Base-by-base conservation (phyloP, 2,888 invertebrate species). In the Alloscopus bannaensis region DNA sequence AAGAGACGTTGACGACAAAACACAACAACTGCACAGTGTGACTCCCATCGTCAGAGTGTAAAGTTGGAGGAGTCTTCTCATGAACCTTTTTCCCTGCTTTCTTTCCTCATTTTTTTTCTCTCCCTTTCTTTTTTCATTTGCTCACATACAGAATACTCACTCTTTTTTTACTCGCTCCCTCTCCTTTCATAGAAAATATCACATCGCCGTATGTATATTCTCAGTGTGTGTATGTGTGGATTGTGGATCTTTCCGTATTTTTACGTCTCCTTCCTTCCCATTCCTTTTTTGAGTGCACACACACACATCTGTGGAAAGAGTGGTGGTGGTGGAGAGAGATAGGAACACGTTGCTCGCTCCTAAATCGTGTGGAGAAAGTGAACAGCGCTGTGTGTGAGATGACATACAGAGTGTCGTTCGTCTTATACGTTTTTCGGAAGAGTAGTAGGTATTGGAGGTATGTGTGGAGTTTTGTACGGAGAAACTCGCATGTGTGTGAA, bases 31-130 rank as follows among this genome's bases (percentile, higher is more conserved):
- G 81, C 81, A 73, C 81, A 81, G 73, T 81, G 81, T 81, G 81
- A 81, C 81, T 78, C 81, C 81, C 81, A 81, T 78, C 66, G 72
- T 81, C 81, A 81, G 78, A 77, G 81, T 81, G 81, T 81, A 81
- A 81, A 78, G 78, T 78, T 78, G 71, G 78, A 66, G 71, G 65
- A 78, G 70, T 70, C 78, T 78, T 78, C 78, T 71, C 78, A 78
- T 78, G 78, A 78, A 78, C 78, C 78, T 78, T 78, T 73, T 68
- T 52, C 75, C 13, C 36, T 6, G 8, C 13, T 73, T 68, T 52
- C 75, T 36, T 13, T 6, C 36, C 13, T 26, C 57, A 66, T 50
- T 71, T 42, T 50, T 60, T 71, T 62, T 40, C 52, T 36, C 13
- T 13, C 18, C 18, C 45, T n/a, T n/a, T n/a, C n/a, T n/a, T n/a